phyloP scores from a whole-genome alignment of 37 sponge, comb jelly and placozoan genomes.

The Chondrilla cf. caribensis region DNA sequence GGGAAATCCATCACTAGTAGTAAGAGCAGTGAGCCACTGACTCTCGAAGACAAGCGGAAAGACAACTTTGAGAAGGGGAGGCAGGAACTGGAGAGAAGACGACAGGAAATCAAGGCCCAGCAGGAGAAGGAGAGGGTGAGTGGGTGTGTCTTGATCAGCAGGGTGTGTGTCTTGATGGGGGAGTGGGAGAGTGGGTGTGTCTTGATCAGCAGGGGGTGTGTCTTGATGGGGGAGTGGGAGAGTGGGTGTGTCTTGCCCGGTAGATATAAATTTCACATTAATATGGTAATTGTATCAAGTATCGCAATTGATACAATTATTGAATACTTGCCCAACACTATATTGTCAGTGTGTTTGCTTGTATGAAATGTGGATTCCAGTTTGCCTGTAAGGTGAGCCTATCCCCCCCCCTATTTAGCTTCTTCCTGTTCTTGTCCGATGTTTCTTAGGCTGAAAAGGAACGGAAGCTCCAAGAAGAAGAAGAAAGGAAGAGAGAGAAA shows the following conservation, averaged over 20 bases:
- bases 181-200: not conserved
- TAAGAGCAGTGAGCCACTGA: not conserved
- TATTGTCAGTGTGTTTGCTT: too few species aligned
- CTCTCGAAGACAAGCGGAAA: slow-evolving; percentile 74
- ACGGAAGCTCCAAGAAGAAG: not conserved
- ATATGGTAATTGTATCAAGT: too few species aligned
- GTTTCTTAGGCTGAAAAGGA: slow-evolving; percentile 17
- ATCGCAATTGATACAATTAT: too few species aligned
- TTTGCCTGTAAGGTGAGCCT: too few species aligned
- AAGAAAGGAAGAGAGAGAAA: not conserved
- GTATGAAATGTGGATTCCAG: too few species aligned
- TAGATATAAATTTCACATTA: too few species aligned
- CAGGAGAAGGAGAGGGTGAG: slow-evolving; percentile 64
- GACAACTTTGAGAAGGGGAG: slow-evolving; percentile 78
- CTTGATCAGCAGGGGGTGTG: slow-evolving; percentile 21
- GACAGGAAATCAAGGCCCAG: slow-evolving; percentile 48
- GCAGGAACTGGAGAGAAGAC: slow-evolving; percentile 64
- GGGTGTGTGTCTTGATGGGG: not conserved
- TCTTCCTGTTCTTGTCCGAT: too few species aligned
- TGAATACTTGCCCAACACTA: too few species aligned
- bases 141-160: not conserved
- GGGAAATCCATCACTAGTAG: not conserved
- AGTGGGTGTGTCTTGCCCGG: too few species aligned
- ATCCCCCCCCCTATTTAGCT: too few species aligned
- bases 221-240: slow-evolving; percentile 39